These are phyloP conservation scores for Perithous albicinctus DNA, from an alignment of 2,888 invertebrate genomes.

Conservation along the genomic window DNA sequence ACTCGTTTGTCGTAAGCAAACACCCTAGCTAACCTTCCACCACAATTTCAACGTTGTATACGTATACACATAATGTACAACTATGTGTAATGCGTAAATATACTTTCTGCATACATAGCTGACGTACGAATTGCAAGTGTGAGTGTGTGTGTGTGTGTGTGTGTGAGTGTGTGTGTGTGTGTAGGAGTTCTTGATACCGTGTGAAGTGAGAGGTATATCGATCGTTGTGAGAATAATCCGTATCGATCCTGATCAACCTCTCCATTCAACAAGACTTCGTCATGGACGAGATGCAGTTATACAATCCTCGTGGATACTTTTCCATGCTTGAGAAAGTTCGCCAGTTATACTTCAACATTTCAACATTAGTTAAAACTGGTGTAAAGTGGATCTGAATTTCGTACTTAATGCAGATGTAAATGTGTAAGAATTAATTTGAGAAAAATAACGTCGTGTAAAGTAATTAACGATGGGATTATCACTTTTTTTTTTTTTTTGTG, in stretches of 20 bases:
- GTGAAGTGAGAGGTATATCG: conserved; percentile 45
- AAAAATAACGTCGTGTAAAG: too few relatives aligned
- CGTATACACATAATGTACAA: not conserved
- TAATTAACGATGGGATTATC: too few relatives aligned
- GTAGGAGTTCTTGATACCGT: conserved; percentile 36
- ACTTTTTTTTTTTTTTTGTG: too few relatives aligned
- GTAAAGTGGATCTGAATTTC: too few relatives aligned
- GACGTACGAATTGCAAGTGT: too few relatives aligned
- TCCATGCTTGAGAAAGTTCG: not conserved
- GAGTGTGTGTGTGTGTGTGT: too few relatives aligned
- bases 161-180: not conserved
- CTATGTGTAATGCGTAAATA: not conserved
- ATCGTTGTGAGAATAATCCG: conserved; percentile 63
- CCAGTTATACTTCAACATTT: too few relatives aligned
- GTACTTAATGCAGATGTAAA: too few relatives aligned
- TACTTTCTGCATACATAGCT: not conserved
- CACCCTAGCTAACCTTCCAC: conserved; percentile 24
- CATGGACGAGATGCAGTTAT: conserved; percentile 6
- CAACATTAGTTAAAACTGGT: too few relatives aligned
- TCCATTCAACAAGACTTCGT: conserved; percentile 10
- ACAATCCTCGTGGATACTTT: not conserved
- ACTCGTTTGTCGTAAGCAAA: conserved; percentile 54
- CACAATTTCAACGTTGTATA: not conserved
- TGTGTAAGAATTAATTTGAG: too few relatives aligned
- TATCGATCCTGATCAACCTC: conserved; percentile 41